These are phyloP conservation scores for Apis cerana DNA, from an alignment of 1,140 invertebrate species.

Conservation along the genomic window DNA sequence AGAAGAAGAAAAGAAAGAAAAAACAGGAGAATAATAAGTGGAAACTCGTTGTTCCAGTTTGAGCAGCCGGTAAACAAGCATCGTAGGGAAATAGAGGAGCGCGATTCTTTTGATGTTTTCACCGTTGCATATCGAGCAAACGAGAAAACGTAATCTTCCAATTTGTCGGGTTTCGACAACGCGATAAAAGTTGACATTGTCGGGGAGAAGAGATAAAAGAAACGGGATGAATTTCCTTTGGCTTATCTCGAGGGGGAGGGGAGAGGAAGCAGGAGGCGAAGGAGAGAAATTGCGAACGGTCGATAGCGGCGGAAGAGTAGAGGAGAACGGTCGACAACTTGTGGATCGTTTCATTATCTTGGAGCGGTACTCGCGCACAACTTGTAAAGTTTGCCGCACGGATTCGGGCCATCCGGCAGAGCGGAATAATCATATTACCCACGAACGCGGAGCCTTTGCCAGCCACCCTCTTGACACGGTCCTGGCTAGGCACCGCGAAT, in stretches of 20 bases:
- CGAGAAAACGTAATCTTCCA: not conserved
- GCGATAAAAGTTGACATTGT: not conserved
- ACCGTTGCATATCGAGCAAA: not conserved
- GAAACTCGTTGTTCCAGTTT: not conserved
- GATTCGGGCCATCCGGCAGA: conserved; percentile 67
- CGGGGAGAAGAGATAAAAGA: not conserved
- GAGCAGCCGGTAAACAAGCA: conserved; percentile 18
- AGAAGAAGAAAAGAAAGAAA: not conserved
- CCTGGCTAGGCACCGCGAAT: conserved; percentile 50
- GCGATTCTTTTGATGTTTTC: conserved; percentile 1
- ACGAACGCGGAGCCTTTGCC: conserved; percentile 50
- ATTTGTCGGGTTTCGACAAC: conserved; percentile 25
- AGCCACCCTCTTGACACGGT: conserved; percentile 59
- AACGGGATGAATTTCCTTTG: no score
- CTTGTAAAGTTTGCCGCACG: conserved; percentile 72
- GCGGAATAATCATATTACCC: conserved; percentile 75
- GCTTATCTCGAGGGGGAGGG: not conserved
- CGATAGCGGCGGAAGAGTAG: conserved; percentile 5
- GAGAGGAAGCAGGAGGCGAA: not conserved
- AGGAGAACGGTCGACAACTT: conserved; percentile 71
- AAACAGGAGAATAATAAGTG: conserved; percentile 28
- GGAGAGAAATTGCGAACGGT: conserved; percentile 15
- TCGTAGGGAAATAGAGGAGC: not conserved
- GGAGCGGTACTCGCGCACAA: conserved; percentile 69
- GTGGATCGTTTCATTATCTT: conserved; percentile 78